A percentile compares a stretch with the other conserved stretches of the same genome.
Evolutionary conservation across 2,797 vertebrate species (phyloP).

Genomic region (Florisuga fusca): DNA sequence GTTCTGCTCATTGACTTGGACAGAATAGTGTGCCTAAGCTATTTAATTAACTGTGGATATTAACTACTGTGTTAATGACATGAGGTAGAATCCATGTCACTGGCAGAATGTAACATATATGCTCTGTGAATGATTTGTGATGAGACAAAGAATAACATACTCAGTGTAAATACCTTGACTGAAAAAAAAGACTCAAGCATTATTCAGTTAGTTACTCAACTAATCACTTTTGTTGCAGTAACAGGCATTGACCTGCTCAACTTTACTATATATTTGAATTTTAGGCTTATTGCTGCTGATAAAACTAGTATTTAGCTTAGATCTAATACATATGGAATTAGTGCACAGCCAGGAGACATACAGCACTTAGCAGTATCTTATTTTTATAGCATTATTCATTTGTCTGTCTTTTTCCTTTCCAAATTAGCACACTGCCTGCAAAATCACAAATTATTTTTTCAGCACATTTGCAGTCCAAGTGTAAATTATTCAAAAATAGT

Average conservation of each 20-base stretch:
- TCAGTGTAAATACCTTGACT: constrained; percentile 1
- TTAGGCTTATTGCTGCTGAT: neutral
- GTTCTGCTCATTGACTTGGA: neutral
- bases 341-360: neutral
- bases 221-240: constrained; percentile 18
- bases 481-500: neutral
- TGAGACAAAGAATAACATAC: neutral
- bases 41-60: neutral
- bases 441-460: neutral
- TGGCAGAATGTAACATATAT: neutral
- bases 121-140: neutral
- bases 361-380: neutral
- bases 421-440: neutral
- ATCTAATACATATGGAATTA: neutral
- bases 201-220: constrained; percentile 2
- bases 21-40: neutral
- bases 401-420: neutral
- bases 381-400: neutral
- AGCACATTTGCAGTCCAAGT: neutral
- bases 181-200: neutral
- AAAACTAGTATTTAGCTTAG: constrained; percentile 7
- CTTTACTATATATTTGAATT: neutral
- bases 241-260: neutral
- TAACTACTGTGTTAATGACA: neutral
- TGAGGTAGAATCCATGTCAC: neutral